Base-by-base conservation (phyloP, 1,140 invertebrate species). In the Colletes gigas region DNA sequence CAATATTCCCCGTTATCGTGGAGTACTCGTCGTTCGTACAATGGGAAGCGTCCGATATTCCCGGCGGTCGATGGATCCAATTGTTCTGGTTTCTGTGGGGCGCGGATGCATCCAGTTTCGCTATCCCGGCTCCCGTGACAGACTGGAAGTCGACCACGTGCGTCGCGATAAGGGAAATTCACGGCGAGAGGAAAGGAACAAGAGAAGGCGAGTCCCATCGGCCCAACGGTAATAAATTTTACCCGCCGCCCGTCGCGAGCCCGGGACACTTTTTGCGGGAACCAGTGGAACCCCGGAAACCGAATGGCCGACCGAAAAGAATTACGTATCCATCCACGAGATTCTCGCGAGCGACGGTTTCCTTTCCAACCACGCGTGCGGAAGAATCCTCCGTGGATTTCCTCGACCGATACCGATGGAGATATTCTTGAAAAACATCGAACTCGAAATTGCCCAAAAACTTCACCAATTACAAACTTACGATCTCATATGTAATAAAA, bases 161-260 rank as follows among this genome's bases (percentile, higher is more conserved):
- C 41, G 60, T 44, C 17, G 50, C 70, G 78, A 84, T 71, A 76
- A 75, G 76, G 60, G 47, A 76, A 83, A 85, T 85, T 85, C 83
- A 71, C 82, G 59, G 54, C 55, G 77, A 57, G 10, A n/a, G 65
- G 30, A 30, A 30, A 30, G 30, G 30, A 30, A 30, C 30, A 30
- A 30, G 30, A 30, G 30, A 30, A 30, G 30, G 30, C 30, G 30
- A 2, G 30, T 30, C 30, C 30, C 30, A 30, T 2, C 30, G 30
- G 30, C 55, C 41, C 63, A n/a, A 14, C n/a, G 21, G 21, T 70
- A 66, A 75, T 83, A 67, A 76, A 68, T 80, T 19, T 44, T 44
- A 7, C 5, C 44, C 19, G 41, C 15, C n/a, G 1, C 12, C 30
- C 60, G 66, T 69, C 30, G 30, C 30, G 30, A 30, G 14, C 30